Conservation (phyloP, 2,797 vertebrate genomes). For the Amphiprion clarkii region DNA sequence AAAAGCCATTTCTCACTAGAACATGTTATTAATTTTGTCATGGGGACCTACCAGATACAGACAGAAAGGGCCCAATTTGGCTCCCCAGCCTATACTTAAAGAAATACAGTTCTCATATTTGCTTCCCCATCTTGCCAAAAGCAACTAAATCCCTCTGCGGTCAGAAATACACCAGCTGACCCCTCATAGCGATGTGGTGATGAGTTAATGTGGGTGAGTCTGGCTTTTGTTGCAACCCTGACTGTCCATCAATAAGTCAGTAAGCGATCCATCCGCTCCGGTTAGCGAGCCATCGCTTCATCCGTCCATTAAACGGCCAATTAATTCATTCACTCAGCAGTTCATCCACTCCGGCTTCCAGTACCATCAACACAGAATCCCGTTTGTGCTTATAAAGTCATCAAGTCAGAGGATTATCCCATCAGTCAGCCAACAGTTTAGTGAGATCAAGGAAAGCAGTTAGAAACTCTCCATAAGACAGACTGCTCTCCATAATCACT, state of each 20-base stretch:
- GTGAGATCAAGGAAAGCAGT: background rate
- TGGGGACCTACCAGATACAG: slow-evolving; percentile 53
- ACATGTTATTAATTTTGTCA: slow-evolving; percentile 73
- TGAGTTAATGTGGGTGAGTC: slow-evolving; percentile 45
- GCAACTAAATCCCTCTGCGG: slow-evolving; percentile 63
- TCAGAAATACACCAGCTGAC: slow-evolving; percentile 66
- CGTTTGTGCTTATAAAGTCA: slow-evolving; percentile 25
- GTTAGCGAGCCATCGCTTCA: slow-evolving; percentile 17
- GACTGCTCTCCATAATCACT: background rate
- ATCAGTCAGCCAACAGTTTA: slow-evolving; percentile 12
- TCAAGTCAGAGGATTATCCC: slow-evolving; percentile 6
- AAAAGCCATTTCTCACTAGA: slow-evolving; percentile 60
- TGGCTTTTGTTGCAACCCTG: slow-evolving; percentile 30
- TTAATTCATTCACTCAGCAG: background rate
- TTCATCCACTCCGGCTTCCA: background rate
- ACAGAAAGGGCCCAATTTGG: slow-evolving; percentile 51
- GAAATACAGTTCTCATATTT: slow-evolving; percentile 65
- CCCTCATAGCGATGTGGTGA: slow-evolving; percentile 51
- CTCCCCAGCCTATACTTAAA: slow-evolving; percentile 60
- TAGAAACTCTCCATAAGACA: background rate
- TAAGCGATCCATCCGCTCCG: slow-evolving; percentile 24
- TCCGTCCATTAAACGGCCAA: background rate
- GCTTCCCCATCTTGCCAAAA: slow-evolving; percentile 47
- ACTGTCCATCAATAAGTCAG: slow-evolving; percentile 40
- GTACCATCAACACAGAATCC: slow-evolving; percentile 13